phyloP scores from a whole-genome alignment of 2,113 vertebrate genomes.

The Proterorhinus semilunaris region DNA sequence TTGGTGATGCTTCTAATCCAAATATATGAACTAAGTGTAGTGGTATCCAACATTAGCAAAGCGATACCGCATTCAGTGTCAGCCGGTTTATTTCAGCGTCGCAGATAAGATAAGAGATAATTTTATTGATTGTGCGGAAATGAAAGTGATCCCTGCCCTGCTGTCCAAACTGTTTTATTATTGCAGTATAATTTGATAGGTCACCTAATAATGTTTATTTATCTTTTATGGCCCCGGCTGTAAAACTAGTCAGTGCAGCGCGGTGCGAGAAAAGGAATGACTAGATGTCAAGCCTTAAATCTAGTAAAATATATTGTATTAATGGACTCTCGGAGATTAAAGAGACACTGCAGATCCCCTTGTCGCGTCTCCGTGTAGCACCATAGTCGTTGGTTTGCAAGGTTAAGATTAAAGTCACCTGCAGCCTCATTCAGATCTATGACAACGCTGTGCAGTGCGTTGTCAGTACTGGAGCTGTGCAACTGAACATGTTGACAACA shows the following conservation, averaged over 20 bases:
- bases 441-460: too few relatives aligned
- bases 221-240: slow-evolving; percentile 1
- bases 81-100: not conserved
- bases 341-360: not conserved
- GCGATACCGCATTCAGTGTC: not conserved
- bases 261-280: not conserved
- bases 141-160: slow-evolving; percentile 5
- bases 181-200: slow-evolving; percentile 4
- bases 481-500: too few relatives aligned
- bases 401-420: not conserved
- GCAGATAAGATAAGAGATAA: slow-evolving; percentile 9
- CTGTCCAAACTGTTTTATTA: slow-evolving; percentile 9
- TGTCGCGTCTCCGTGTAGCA: not conserved
- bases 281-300: not conserved
- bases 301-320: not conserved
- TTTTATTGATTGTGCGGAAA: slow-evolving; percentile 6
- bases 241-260: not conserved
- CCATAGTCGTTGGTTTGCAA: not conserved
- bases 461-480: too few relatives aligned
- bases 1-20: not conserved
- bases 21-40: not conserved
- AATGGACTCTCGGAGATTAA: not conserved
- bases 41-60: not conserved
- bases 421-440: not conserved
- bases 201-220: slow-evolving; percentile 14